Base-by-base conservation (phyloP, 2,888 invertebrate genomes). In the Zygothrica quintamaculata region DNA sequence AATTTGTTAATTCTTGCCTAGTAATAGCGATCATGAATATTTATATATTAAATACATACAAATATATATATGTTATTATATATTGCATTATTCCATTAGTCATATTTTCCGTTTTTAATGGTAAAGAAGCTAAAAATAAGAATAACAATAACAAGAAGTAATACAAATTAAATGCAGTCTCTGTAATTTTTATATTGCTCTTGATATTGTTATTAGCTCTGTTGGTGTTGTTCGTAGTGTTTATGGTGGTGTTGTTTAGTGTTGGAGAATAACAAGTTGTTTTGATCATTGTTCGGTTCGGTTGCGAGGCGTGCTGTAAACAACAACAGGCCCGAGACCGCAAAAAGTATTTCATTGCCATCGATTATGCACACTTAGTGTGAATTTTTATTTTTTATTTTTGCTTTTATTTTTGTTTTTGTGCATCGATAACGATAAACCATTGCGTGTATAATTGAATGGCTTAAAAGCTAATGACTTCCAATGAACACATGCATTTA, bases 341-440 rank as follows among this genome's bases (percentile, higher is more conserved):
- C 75, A 72, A 69, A n/a, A 81, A 64, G 58, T 69, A 79, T 80
- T 80, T 84, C 79, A 80, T 79, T 80, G 79, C 74, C 78, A 84
- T 44, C 46, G 55, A 56, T 57, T 47, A 50, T 62, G 60, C 53
- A 70, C 52, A n/a, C n/a, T n/a, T n/a, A n/a, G n/a, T n/a, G n/a
- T n/a, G n/a, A n/a, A n/a, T n/a, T n/a, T 58, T 55, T 55, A 36
- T 42, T 40, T 58, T 46, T 50, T 64, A 16, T 58, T 64, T 36
- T 15, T 29, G 37, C 18, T n/a, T 58, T 55, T 55, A 36, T 42
- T 40, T 58, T 46, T 50, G 57, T 13, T 58, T 64, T 36, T 15
- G 22, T 34, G 15, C 57, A 52, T 52, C 69, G 66, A 78, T 48
- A 81, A 57, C 55, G 56, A 68, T 31, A 65, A 69, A 58, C 39